These are phyloP conservation scores for Anas bahamensis DNA, from an alignment of 2,797 vertebrate genomes.

Conservation along the genomic window DNA sequence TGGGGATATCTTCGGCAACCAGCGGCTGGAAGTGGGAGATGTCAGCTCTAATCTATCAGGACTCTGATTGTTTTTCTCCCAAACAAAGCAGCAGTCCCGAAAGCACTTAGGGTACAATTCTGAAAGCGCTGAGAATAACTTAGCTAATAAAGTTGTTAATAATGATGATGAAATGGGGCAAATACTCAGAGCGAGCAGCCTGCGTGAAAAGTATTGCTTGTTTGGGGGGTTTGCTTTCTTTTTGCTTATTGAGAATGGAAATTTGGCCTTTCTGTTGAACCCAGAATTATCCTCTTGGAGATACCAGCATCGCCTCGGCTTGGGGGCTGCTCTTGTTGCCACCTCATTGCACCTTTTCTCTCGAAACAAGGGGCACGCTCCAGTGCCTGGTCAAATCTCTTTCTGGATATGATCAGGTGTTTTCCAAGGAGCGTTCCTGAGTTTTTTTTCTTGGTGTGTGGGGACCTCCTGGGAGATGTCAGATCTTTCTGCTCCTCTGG, in stretches of 20 bases:
- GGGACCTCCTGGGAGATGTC: background rate
- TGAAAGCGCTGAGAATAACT: background rate
- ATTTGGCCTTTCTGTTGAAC: background rate
- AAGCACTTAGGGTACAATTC: background rate
- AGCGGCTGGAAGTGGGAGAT: background rate
- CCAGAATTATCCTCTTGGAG: background rate
- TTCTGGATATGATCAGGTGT: background rate
- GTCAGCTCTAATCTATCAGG: background rate
- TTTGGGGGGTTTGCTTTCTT: background rate
- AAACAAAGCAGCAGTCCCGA: background rate
- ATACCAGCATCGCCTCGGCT: background rate
- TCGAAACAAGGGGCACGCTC: background rate
- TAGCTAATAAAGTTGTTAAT: background rate
- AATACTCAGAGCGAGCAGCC: rapidly evolving
- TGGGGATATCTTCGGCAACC: background rate
- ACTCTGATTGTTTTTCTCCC: background rate
- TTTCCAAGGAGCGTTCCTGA: background rate
- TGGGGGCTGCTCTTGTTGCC: background rate
- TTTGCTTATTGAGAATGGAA: background rate
- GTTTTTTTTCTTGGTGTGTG: background rate
- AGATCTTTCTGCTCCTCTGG: background rate
- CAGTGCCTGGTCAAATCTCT: background rate
- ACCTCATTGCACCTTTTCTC: background rate
- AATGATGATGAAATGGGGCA: background rate
- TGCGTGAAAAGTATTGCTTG: rapidly evolving